Evolutionary conservation across 2,113 vertebrate genomes (phyloP).

Genomic region (Riparia riparia): DNA sequence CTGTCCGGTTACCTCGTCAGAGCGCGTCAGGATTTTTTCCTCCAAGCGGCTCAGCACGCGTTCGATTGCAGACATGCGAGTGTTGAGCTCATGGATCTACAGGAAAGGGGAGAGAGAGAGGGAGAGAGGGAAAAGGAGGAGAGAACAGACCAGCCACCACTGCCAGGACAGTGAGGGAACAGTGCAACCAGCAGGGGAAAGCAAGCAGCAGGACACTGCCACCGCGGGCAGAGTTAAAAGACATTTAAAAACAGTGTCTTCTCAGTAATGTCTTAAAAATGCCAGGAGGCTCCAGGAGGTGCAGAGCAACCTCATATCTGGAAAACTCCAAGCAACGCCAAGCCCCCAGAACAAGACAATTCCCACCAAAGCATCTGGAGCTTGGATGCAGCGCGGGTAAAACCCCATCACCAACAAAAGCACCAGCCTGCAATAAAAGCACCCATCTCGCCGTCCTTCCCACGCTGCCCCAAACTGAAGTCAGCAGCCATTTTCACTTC

Average conservation of each 20-base stretch:
- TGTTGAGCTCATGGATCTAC: constrained; percentile 85
- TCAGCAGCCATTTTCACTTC: background rate
- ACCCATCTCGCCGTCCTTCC: rapidly evolving
- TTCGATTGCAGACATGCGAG: constrained; percentile 82
- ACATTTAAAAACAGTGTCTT: background rate
- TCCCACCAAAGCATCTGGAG: background rate
- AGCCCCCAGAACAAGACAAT: background rate
- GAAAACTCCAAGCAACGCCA: rapidly evolving
- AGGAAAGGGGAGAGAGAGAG: constrained; percentile 4
- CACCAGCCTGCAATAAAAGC: background rate
- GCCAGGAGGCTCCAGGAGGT: background rate
- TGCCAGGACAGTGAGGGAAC: background rate
- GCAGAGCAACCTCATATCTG: background rate
- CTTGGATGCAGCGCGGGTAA: background rate
- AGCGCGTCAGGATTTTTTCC: constrained; percentile 77
- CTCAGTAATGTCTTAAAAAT: background rate
- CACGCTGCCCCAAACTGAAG: background rate
- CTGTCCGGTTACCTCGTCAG: constrained; percentile 74
- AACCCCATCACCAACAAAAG: background rate
- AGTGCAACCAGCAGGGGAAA: background rate
- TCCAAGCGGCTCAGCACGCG: constrained; percentile 82
- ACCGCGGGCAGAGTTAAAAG: background rate
- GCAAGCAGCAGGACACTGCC: background rate
- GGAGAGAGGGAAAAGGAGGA: background rate
- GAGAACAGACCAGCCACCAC: background rate